A percentile compares a stretch with the other conserved stretches of the same genome.
phyloP scores from a whole-genome alignment of 2,113 vertebrate genomes.

The Prolemur simus region DNA sequence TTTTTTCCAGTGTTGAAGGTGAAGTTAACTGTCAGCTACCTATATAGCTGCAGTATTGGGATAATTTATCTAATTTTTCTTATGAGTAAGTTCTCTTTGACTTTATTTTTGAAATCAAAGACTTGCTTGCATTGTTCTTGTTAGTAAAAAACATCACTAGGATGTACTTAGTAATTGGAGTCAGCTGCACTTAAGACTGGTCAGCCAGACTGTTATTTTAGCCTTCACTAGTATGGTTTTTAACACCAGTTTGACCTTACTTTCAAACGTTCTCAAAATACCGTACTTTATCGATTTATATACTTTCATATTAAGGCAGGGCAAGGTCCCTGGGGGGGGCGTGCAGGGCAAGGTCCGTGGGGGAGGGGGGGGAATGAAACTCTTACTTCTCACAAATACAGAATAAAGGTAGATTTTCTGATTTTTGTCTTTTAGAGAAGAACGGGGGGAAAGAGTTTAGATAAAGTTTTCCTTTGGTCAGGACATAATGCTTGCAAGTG shows the following conservation, averaged over 20 bases:
- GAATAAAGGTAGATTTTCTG: conserved; percentile 58
- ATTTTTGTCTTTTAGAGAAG: conserved; percentile 68
- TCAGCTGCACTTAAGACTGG: conserved; percentile 89
- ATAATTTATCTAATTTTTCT: conserved; percentile 86
- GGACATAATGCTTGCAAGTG: background rate
- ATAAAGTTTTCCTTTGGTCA: conserved; percentile 32
- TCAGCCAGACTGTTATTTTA: conserved; percentile 93
- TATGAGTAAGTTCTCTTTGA: conserved; percentile 88
- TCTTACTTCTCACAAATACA: conserved; percentile 78
- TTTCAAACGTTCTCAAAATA: conserved; percentile 93
- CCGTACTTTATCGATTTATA: conserved; percentile 89
- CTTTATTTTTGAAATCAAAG: conserved; percentile 87
- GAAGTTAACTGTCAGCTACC: conserved; percentile 46
- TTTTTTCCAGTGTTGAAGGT: conserved; percentile 40
- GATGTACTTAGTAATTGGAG: conserved; percentile 94
- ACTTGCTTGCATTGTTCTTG: conserved; percentile 86
- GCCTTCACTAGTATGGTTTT: conserved; percentile 90
- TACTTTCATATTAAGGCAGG: conserved; percentile 80
- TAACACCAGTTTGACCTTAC: conserved; percentile 91
- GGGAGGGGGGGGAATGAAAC: conserved; percentile 78
- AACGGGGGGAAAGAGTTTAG: conserved; percentile 35
- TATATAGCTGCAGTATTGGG: conserved; percentile 72
- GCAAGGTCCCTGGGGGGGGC: conserved; percentile 37
- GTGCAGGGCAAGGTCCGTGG: conserved; percentile 51
- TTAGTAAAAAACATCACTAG: conserved; percentile 86